These are phyloP conservation scores for Yasuhikotakia modesta DNA, from an alignment of 2,797 vertebrate species.

Conservation along the genomic window DNA sequence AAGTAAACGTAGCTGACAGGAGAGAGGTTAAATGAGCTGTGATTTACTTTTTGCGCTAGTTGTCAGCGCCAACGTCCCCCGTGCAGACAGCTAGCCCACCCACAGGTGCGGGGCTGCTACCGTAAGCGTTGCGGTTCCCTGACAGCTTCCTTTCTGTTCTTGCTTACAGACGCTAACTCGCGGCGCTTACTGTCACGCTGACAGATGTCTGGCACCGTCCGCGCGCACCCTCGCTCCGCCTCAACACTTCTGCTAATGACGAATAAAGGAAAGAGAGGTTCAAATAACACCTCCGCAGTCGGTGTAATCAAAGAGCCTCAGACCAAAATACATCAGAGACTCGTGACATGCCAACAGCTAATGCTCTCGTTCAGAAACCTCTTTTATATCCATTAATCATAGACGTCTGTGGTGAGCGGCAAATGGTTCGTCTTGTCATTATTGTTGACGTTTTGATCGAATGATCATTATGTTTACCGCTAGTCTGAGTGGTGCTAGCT, in stretches of 20 bases:
- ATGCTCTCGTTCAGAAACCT: conserved; percentile 50
- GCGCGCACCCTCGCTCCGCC: conserved; percentile 57
- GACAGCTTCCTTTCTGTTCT: conserved; percentile 71
- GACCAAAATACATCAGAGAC: conserved; percentile 54
- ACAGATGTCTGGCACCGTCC: conserved; percentile 61
- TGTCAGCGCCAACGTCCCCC: conserved; percentile 71
- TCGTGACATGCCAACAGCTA: conserved; percentile 56
- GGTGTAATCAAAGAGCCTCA: conserved; percentile 62
- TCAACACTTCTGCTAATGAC: conserved; percentile 55
- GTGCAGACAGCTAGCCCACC: conserved; percentile 77
- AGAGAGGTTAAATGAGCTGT: conserved; percentile 60
- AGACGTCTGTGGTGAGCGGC: conserved; percentile 43
- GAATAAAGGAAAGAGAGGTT: conserved; percentile 67
- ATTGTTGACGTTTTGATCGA: conserved; percentile 50
- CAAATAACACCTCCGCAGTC: conserved; percentile 66
- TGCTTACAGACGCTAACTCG: conserved; percentile 57
- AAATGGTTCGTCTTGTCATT: conserved; percentile 46
- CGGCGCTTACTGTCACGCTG: conserved; percentile 58
- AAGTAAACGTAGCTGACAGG: conserved; percentile 76
- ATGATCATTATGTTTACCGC: conserved; percentile 53
- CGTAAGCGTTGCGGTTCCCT: conserved; percentile 56
- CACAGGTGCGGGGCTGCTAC: conserved; percentile 75
- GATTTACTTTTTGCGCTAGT: conserved; percentile 64
- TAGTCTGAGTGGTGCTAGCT: conserved; percentile 10
- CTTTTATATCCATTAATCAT: conserved; percentile 52